Evolutionary conservation across 2,888 invertebrate genomes (phyloP).

Genomic region (Euphydryas editha): DNA sequence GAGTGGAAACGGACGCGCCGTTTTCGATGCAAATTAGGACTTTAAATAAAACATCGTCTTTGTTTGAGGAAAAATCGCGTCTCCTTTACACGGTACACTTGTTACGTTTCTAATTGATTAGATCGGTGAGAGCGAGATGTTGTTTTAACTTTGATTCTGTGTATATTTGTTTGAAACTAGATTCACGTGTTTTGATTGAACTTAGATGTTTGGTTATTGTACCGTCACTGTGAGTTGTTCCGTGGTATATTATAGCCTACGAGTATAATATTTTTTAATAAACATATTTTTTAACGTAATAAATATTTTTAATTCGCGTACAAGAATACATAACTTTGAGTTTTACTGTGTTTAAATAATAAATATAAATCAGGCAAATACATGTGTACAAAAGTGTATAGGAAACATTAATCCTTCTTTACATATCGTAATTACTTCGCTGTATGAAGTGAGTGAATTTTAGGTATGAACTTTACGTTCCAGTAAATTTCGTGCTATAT

Average conservation of each 20-base stretch:
- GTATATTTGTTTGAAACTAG: neutral
- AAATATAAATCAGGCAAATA: neutral
- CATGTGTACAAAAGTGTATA: neutral
- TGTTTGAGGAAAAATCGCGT: slow-evolving; percentile 29
- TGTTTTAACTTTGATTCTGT: neutral
- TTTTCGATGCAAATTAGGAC: slow-evolving; percentile 44
- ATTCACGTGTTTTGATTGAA: too few relatives aligned
- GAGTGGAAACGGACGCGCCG: slow-evolving; percentile 15
- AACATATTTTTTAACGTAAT: too few relatives aligned
- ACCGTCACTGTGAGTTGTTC: too few relatives aligned
- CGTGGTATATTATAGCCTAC: too few relatives aligned
- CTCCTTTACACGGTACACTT: slow-evolving; percentile 8
- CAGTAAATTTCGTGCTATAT: neutral
- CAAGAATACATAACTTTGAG: too few relatives aligned
- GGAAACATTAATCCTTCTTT: neutral
- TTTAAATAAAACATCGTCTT: slow-evolving; percentile 43
- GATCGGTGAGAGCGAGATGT: slow-evolving; percentile 2
- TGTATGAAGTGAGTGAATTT: neutral
- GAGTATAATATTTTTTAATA: too few relatives aligned
- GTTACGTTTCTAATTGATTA: slow-evolving; percentile 22
- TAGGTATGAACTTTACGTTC: neutral
- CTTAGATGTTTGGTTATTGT: too few relatives aligned
- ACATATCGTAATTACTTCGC: neutral
- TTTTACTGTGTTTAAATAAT: too few relatives aligned
- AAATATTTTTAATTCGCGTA: too few relatives aligned